Evolutionary conservation across 2,797 vertebrate genomes (phyloP).

Genomic region (Iguana delicatissima): DNA sequence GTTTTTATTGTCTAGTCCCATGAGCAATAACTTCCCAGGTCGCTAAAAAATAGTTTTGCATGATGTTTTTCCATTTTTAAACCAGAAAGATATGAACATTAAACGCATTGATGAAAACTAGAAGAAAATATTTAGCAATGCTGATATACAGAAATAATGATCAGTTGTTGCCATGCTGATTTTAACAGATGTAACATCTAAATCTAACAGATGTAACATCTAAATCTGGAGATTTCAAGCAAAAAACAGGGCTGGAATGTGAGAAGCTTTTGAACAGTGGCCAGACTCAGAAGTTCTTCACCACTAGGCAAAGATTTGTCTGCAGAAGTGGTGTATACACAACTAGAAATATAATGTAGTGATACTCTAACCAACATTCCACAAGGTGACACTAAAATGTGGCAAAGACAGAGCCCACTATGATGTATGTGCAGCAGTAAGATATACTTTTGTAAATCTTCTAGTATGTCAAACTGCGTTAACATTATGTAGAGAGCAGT

Average conservation of each 20-base stretch:
- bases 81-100: neutral
- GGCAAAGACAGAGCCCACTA: neutral
- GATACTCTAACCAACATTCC: neutral
- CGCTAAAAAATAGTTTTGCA: neutral
- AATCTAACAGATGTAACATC: neutral
- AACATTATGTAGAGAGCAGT: neutral
- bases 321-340: neutral
- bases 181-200: neutral
- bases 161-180: neutral
- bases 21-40: neutral
- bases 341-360: neutral
- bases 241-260: neutral
- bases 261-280: neutral
- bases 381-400: neutral
- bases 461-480: neutral
- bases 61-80: neutral
- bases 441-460: neutral
- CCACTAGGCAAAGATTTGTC: neutral
- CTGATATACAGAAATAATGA: neutral
- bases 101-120: neutral
- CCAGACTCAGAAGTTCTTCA: neutral
- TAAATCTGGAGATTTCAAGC: neutral
- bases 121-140: neutral
- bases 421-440: neutral
- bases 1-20: neutral